A percentile compares a stretch with the other conserved stretches of the same genome.
phyloP scores from a whole-genome alignment of 2,113 vertebrate species.

The Nibea coibor region DNA sequence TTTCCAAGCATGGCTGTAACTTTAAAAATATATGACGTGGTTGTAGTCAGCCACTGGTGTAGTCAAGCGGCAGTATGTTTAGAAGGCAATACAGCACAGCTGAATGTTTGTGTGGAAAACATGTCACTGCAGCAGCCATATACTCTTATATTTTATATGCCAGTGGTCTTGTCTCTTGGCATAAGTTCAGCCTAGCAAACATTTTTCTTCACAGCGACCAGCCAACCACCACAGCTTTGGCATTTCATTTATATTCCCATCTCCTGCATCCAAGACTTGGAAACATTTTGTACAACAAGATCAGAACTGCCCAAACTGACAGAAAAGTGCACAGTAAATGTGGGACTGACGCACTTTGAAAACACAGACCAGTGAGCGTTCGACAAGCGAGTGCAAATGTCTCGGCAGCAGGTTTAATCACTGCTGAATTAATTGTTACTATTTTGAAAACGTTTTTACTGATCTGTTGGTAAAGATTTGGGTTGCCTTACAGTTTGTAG shows the following conservation, averaged over 20 bases:
- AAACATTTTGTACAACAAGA: slow-evolving; percentile 51
- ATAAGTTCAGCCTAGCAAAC: slow-evolving; percentile 51
- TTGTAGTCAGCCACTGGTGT: background rate
- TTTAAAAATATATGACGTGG: slow-evolving; percentile 20
- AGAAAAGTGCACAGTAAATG: slow-evolving; percentile 9
- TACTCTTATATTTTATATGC: slow-evolving; percentile 47
- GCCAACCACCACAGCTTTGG: slow-evolving; percentile 46
- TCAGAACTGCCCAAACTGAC: slow-evolving; percentile 42
- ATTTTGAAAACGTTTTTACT: background rate
- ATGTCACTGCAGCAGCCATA: slow-evolving; percentile 27
- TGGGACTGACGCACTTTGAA: slow-evolving; percentile 5
- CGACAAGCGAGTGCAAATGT: background rate
- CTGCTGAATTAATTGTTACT: slow-evolving; percentile 1
- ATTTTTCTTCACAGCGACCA: slow-evolving; percentile 58
- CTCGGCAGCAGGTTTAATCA: slow-evolving; percentile 6
- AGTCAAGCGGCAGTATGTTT: slow-evolving; percentile 22
- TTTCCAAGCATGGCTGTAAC: slow-evolving; percentile 23
- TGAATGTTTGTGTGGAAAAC: slow-evolving; percentile 29
- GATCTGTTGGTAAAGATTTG: slow-evolving; percentile 2
- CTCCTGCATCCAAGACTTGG: slow-evolving; percentile 37
- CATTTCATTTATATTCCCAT: slow-evolving; percentile 68
- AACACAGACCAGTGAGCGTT: background rate
- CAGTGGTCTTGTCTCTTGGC: slow-evolving; percentile 57
- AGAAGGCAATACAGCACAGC: slow-evolving; percentile 12
- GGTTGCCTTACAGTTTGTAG: slow-evolving; percentile 33